Base-by-base conservation (phyloP, 1,140 invertebrate genomes). In the Drosophila micromelanica region DNA sequence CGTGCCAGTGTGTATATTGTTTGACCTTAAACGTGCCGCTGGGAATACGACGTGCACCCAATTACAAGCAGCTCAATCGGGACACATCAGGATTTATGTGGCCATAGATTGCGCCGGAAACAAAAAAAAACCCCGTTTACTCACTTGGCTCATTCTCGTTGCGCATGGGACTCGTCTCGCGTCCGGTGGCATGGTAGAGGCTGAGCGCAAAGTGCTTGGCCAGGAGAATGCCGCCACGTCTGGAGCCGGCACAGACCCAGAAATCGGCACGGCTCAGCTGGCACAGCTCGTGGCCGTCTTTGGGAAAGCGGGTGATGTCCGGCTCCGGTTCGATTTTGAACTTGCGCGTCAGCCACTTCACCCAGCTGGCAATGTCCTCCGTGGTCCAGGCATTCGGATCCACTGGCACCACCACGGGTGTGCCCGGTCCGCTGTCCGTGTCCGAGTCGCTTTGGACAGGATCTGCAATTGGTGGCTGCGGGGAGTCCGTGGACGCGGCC, bases 301-400 rank as follows among this genome's bases (percentile, higher is more conserved):
- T 92, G n/a, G 95, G 94, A 76, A 96, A 94, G 69, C 93, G 92
- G 8, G 87, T 61, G 1, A 91, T 61, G 60, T 94, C 93, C 2
- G 95, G 93, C 15, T 93, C 73, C 4, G 93, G 93, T 32, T 92
- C 92, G 49, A 96, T 93, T 4, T 93, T 92, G 73, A 95, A 96
- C 70, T 94, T 93, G 20, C 93, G 92, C 6, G 92, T 93, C 55
- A 94, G 93, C 95, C 95, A 96, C 15, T 92, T 92, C 20, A 96
- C 86, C 95, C 95, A 96, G 17, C 94, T 93, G 43, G 90, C 89
- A 40, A 96, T 94, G 79, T 96, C 94, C 23, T 90, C 91, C 2
- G 91, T 76, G 38, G 92, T 93, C 95, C 95, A 96, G 78, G 94
- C 93, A 27, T 93, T 92, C 20, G 95, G 95, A 93, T 96, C 95